A percentile compares a stretch with the other conserved stretches of the same genome.
phyloP scores from a whole-genome alignment of 2,888 invertebrate species.

The Lithophane socia region DNA sequence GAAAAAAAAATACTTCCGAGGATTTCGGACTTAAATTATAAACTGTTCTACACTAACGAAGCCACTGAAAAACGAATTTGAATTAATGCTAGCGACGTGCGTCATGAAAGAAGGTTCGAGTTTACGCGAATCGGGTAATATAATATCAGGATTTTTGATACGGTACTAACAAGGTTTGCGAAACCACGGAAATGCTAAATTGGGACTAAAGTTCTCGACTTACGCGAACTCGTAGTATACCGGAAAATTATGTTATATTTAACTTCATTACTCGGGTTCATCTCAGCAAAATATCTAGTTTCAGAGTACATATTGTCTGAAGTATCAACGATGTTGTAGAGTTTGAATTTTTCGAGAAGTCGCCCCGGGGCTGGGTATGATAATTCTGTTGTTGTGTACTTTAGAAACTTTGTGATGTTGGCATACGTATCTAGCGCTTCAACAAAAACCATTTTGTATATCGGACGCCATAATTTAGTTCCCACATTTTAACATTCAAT shows the following conservation, averaged over 20 bases:
- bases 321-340: constrained; percentile 26
- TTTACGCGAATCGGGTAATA: constrained; percentile 56
- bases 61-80: constrained; percentile 56
- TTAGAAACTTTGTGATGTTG: constrained; percentile 34
- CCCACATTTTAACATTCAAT: background rate
- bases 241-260: constrained; percentile 63
- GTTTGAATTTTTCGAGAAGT: constrained; percentile 44
- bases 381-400: constrained; percentile 48
- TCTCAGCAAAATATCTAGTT: constrained; percentile 62
- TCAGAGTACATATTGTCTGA: constrained; percentile 46
- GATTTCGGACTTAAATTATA: constrained; percentile 52
- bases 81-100: constrained; percentile 42
- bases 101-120: constrained; percentile 44
- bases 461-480: background rate
- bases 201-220: constrained; percentile 67
- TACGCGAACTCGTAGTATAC: constrained; percentile 60
- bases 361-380: constrained; percentile 35
- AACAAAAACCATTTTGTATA: background rate
- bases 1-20: constrained; percentile 24
- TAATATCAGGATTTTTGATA: constrained; percentile 66
- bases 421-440: background rate
- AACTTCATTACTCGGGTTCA: constrained; percentile 56
- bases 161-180: constrained; percentile 66
- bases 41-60: constrained; percentile 55
- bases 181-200: constrained; percentile 69